Percentiles rank a stretch among this genome's conserved stretches.
Conservation (phyloP, 2,888 invertebrate genomes). For the Ichneumon xanthorius region DNA sequence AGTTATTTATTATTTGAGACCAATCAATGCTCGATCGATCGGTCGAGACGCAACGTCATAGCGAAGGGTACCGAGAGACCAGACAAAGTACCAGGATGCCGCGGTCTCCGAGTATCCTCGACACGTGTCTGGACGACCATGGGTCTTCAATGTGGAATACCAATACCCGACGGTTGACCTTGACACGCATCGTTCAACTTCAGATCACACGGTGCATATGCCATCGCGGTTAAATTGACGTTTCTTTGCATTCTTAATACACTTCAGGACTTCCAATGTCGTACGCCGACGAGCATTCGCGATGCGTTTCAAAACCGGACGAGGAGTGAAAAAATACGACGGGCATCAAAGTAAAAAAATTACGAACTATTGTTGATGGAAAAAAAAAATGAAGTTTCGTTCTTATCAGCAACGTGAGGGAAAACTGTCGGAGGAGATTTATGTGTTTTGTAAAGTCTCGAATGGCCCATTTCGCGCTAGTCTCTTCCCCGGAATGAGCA, state of each 20-base stretch:
- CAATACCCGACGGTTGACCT: neutral
- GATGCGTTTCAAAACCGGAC: no score
- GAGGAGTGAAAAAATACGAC: neutral
- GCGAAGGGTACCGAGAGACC: neutral
- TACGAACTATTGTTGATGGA: neutral
- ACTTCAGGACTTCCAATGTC: neutral
- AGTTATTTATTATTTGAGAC: conserved; percentile 73
- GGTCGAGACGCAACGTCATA: conserved; percentile 41
- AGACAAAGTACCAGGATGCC: neutral
- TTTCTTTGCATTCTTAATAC: no score
- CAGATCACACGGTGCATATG: neutral
- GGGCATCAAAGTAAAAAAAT: neutral
- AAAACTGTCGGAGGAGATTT: neutral
- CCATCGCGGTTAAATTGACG: no score
- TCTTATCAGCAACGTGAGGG: neutral
- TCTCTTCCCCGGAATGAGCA: conserved; percentile 31
- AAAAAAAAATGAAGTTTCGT: neutral
- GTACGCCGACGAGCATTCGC: no score
- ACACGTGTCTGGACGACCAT: neutral
- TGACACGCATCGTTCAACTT: neutral
- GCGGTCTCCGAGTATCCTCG: neutral
- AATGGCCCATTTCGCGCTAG: neutral
- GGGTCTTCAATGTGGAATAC: neutral
- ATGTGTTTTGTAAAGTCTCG: neutral
- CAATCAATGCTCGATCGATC: conserved; percentile 75